phyloP scores from a whole-genome alignment of 92 coral and sea anemone genomes.

The Phenganax marumi region DNA sequence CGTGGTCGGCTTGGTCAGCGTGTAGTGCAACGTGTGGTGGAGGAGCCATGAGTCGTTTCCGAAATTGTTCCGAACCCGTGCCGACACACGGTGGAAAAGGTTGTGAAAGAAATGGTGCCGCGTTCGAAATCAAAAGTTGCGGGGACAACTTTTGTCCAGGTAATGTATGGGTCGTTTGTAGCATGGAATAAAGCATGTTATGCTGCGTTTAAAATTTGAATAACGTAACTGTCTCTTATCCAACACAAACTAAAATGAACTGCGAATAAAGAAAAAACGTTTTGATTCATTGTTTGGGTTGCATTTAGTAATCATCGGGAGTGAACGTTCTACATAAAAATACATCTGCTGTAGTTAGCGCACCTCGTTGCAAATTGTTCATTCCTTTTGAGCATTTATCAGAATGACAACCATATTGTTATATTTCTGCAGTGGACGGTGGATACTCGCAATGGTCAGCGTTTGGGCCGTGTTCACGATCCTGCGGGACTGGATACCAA shows the following conservation, averaged over 20 bases:
- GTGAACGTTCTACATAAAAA: too few relatives aligned
- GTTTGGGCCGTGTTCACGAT: conserved; percentile 77
- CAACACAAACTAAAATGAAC: background rate
- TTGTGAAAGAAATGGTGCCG: conserved; percentile 78
- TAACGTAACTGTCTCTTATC: background rate
- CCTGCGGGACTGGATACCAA: conserved; percentile 87
- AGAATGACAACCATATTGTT: background rate
- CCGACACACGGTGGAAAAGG: conserved; percentile 83
- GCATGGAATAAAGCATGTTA: too few relatives aligned
- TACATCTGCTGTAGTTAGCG: too few relatives aligned
- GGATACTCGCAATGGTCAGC: conserved; percentile 81
- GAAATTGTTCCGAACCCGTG: conserved; percentile 78
- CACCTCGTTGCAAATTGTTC: background rate
- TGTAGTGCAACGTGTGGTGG: conserved; percentile 90
- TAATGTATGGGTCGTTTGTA: background rate
- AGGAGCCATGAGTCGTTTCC: conserved; percentile 70
- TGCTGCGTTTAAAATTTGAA: too few relatives aligned
- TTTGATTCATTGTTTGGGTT: too few relatives aligned
- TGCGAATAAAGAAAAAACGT: too few relatives aligned
- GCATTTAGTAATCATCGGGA: too few relatives aligned
- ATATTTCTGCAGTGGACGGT: conserved; percentile 63
- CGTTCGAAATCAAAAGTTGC: conserved; percentile 75
- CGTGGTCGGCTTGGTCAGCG: conserved; percentile 84
- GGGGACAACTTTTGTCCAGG: conserved; percentile 88
- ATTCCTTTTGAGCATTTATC: background rate